Evolutionary conservation across 2,113 vertebrate species (phyloP).

Genomic region (Erpornis zantholeuca): DNA sequence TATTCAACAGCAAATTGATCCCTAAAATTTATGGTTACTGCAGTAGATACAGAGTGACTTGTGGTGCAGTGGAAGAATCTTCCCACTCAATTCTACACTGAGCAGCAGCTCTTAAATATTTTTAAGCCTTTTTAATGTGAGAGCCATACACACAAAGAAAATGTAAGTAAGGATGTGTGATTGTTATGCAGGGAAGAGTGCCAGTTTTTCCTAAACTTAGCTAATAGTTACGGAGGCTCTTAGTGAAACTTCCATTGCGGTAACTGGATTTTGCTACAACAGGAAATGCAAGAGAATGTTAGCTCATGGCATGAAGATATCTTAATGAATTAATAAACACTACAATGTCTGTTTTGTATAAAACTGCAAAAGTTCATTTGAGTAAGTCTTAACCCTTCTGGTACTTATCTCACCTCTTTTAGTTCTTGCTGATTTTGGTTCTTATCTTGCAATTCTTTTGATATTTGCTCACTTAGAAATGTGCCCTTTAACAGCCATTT

Average conservation of each 20-base stretch:
- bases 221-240: conserved; percentile 1
- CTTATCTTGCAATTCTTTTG: not conserved
- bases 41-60: not conserved
- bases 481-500: not conserved
- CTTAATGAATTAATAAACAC: not conserved
- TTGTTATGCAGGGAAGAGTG: not conserved
- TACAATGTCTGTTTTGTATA: not conserved
- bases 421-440: not conserved
- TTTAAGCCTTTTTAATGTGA: not conserved
- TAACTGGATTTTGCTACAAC: not conserved
- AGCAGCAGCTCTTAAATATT: conserved; percentile 4
- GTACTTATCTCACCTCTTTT: not conserved
- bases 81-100: not conserved
- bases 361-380: not conserved
- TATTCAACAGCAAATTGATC: not conserved
- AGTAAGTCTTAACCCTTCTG: not conserved
- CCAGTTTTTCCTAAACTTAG: not conserved
- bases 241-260: not conserved
- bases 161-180: not conserved
- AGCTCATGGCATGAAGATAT: not conserved
- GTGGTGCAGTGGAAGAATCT: not conserved
- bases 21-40: not conserved
- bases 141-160: not conserved
- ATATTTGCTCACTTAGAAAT: not conserved
- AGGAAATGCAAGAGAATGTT: not conserved